Evolutionary conservation across 2,888 invertebrate species (phyloP), one percentile per base, ranked within the genome.

Genomic region (Tetramorium bicarinatum): DNA sequence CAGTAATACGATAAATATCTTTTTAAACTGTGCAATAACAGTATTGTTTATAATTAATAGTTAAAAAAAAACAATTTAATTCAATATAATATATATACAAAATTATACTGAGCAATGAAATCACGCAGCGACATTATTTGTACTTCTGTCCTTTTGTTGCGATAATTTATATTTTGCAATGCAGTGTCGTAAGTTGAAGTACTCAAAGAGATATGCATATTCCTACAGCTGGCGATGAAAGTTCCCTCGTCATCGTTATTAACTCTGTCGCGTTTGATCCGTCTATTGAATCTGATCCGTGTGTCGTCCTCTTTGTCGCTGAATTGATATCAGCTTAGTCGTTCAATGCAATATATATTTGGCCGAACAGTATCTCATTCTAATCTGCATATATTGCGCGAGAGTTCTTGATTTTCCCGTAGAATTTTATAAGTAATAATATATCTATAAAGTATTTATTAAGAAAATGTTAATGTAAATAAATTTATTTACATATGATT

Each of bases 181-280:
- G 18, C 52, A 34, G 47, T 18, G 13, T 71, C 52, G 18, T 56
- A 59, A 79, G 79, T 59, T 44, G 44, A 71, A 71, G 44, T 34
- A 52, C 38, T 15, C 44, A 69, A 69, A 69, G 47, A 56, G 56
- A 11, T 44, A 56, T 44, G 71, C 71, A 47, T 59, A 59, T 79
- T 21, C 11, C 56, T 56, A 34, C 69, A 69, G 41, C 72, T 81
- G 61, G 64, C 61, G n/a, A 11, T 81, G 56, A 59, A 83, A 80
- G 81, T 82, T 84, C 25, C 49, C 82, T 82, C 61, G 80, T 84
- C 77, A 67, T 71, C 76, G 74, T 87, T 87, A 87, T 87, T 88
- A 88, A 88, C 84, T 67, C 54, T 44, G 64, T 84, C 83, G 76
- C 77, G 85, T 89, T 89, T 88, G 88, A 80, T 80, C 64, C 80